A percentile compares a stretch with the other conserved stretches of the same genome.
Conservation (phyloP, 2,797 vertebrate species). For the Xerus rutilus region DNA sequence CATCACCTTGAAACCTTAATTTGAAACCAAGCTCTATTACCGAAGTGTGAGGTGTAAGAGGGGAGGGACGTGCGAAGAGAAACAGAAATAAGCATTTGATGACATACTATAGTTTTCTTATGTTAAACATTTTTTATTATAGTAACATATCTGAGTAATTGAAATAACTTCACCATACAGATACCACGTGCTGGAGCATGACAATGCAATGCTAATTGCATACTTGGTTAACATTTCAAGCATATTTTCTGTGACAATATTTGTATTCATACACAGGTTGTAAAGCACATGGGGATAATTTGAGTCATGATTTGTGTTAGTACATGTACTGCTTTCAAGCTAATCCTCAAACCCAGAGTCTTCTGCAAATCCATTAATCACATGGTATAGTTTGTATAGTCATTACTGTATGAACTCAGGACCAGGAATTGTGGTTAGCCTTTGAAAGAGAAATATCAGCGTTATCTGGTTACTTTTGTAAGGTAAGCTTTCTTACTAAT, state of each 20-base stretch:
- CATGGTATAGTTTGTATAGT: background rate
- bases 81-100: slow-evolving; percentile 73
- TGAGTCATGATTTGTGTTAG: slow-evolving; percentile 65
- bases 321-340: slow-evolving; percentile 68
- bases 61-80: background rate
- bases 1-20: slow-evolving; percentile 68
- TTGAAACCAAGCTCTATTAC: slow-evolving; percentile 51
- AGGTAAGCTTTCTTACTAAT: background rate
- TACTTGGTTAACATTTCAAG: slow-evolving; percentile 79
- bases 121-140: slow-evolving; percentile 79
- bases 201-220: slow-evolving; percentile 75
- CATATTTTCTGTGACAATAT: slow-evolving; percentile 77
- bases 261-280: slow-evolving; percentile 76
- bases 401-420: slow-evolving; percentile 4
- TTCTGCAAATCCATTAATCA: slow-evolving; percentile 48
- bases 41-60: background rate
- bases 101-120: slow-evolving; percentile 76
- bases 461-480: background rate
- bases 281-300: slow-evolving; percentile 35
- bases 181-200: slow-evolving; percentile 67
- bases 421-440: slow-evolving; percentile 35
- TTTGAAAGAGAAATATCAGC: slow-evolving; percentile 54
- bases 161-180: slow-evolving; percentile 79
- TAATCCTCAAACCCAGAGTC: slow-evolving; percentile 64
- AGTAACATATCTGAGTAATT: slow-evolving; percentile 74